Percentiles rank a stretch among this genome's conserved stretches.
Conservation (phyloP, 2,113 vertebrate genomes). For the Oreochromis niloticus region DNA sequence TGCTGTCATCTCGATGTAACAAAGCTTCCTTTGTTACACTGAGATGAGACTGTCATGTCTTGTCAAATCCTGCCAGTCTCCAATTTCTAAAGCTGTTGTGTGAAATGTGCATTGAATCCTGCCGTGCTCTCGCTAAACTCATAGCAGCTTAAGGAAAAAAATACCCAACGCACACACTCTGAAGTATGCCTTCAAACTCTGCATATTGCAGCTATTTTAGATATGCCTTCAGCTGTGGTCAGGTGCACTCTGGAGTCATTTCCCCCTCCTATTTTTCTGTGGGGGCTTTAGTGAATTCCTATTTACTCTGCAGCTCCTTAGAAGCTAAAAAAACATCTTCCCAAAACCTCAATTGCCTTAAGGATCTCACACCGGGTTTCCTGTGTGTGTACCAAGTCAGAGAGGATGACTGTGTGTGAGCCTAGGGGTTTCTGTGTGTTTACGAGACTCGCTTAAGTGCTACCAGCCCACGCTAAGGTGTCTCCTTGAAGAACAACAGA, state of each 20-base stretch:
- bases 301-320: constrained; percentile 35
- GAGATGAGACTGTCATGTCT: background rate
- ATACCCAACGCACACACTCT: background rate
- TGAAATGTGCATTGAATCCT: constrained; percentile 1
- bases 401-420: background rate
- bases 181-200: background rate
- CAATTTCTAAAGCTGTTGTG: background rate
- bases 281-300: background rate
- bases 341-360: background rate
- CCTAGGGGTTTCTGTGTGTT: background rate
- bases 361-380: constrained; percentile 4
- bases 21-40: background rate
- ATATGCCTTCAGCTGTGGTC: background rate
- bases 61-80: constrained; percentile 2
- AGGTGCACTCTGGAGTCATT: background rate
- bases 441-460: background rate
- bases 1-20: background rate
- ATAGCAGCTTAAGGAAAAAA: background rate
- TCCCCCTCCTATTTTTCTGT: background rate
- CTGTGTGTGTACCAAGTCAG: background rate
- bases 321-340: constrained; percentile 13
- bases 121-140: background rate
- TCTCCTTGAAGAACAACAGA: background rate
- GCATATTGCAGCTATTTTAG: constrained; percentile 8
- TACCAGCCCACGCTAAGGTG: background rate